Percentiles rank a stretch among this genome's conserved stretches.
phyloP scores from a whole-genome alignment of 2,113 vertebrate species.

The Thomomys bottae region DNA sequence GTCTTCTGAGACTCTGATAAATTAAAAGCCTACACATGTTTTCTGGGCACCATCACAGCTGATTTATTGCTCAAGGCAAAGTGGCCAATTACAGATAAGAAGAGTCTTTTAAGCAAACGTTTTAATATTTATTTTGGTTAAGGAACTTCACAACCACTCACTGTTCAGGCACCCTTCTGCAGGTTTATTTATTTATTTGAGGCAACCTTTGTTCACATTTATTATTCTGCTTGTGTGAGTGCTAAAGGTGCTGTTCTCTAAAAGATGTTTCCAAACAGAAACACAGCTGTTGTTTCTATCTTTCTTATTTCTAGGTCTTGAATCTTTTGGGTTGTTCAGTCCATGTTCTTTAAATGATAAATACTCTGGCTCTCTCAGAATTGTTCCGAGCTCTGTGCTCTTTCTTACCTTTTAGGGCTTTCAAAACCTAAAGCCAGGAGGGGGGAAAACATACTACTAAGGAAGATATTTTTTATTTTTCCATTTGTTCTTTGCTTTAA shows the following conservation, averaged over 20 bases:
- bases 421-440: background rate
- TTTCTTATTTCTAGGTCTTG: background rate
- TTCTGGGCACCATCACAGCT: background rate
- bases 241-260: background rate
- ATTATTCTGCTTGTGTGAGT: background rate
- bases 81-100: background rate
- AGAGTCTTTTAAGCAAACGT: background rate
- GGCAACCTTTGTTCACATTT: background rate
- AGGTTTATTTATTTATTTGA: conserved; percentile 31
- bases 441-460: background rate
- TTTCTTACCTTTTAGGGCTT: background rate
- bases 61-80: background rate
- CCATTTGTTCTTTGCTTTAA: background rate
- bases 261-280: background rate
- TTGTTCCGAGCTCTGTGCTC: fast-evolving
- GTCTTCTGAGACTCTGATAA: background rate
- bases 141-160: background rate
- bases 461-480: background rate
- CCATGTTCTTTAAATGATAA: background rate
- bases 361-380: background rate
- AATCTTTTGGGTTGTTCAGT: background rate
- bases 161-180: background rate
- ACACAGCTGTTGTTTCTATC: background rate
- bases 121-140: conserved; percentile 15
- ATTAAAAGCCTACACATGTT: background rate